Evolutionary conservation across 2,888 invertebrate genomes (phyloP).

Genomic region (Ernsta delagoae): DNA sequence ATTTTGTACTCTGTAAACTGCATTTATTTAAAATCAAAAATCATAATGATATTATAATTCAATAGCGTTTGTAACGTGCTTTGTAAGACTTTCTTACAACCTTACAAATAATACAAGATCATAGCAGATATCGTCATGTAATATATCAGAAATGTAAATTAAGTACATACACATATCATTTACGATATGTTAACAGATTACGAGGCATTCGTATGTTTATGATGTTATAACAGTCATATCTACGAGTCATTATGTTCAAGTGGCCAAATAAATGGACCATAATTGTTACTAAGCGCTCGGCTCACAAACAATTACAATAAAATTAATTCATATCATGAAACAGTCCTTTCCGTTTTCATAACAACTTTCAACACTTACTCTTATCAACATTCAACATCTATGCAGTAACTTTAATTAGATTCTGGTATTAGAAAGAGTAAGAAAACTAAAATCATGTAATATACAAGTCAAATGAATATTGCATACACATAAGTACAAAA

Average conservation of each 20-base stretch:
- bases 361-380: background rate
- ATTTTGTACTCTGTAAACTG: too few species aligned
- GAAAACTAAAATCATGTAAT: background rate
- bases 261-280: slow-evolving; percentile 17
- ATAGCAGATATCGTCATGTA: background rate
- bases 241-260: slow-evolving; percentile 17
- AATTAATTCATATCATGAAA: slow-evolving; percentile 2
- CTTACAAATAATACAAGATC: background rate
- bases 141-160: slow-evolving; percentile 10
- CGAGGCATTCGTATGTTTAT: slow-evolving; percentile 5
- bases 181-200: background rate
- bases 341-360: slow-evolving; percentile 12
- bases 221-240: slow-evolving; percentile 4
- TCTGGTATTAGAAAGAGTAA: background rate
- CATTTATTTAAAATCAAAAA: too few species aligned
- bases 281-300: slow-evolving; percentile 12
- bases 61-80: too few species aligned
- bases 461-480: background rate
- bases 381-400: background rate
- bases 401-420: background rate
- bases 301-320: slow-evolving; percentile 10
- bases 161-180: background rate
- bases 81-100: too few species aligned
- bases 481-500: background rate
- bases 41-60: too few species aligned